These are phyloP conservation scores for Ctena decussata DNA, from an alignment of 2,888 invertebrate genomes.

Conservation along the genomic window DNA sequence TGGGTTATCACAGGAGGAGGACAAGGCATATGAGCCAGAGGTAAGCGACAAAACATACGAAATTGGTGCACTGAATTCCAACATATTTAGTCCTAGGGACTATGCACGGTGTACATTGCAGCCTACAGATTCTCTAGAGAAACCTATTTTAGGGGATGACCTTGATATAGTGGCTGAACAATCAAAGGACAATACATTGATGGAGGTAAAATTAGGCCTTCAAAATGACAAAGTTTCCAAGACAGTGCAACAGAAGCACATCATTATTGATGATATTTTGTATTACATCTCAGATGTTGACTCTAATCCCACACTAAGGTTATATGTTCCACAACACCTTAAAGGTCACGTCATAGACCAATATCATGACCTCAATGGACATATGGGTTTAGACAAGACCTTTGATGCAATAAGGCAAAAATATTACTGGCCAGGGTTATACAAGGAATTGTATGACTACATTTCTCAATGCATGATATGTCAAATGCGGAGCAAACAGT, in stretches of 20 bases:
- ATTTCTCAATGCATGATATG: background rate
- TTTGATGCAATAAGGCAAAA: no score
- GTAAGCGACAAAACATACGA: conserved; percentile 20
- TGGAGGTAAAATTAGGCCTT: conserved; percentile 25
- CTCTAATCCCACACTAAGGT: background rate
- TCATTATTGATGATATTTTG: no score
- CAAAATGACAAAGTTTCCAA: conserved; percentile 22
- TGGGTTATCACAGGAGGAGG: background rate
- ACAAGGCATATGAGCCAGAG: background rate
- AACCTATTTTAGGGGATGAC: background rate
- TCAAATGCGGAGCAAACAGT: no score
- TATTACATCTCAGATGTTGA: background rate
- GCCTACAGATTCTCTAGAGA: background rate
- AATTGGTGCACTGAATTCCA: no score
- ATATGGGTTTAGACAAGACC: background rate
- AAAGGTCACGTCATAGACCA: background rate
- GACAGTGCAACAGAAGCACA: no score
- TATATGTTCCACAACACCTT: background rate
- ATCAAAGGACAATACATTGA: background rate
- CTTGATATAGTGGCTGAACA: background rate
- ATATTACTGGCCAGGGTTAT: no score
- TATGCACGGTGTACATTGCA: background rate
- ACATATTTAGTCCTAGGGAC: background rate
- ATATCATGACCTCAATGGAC: background rate
- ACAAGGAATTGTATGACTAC: background rate